These are phyloP conservation scores for Lasioglossum malachurum DNA, from an alignment of 2,888 invertebrate genomes.

Conservation along the genomic window DNA sequence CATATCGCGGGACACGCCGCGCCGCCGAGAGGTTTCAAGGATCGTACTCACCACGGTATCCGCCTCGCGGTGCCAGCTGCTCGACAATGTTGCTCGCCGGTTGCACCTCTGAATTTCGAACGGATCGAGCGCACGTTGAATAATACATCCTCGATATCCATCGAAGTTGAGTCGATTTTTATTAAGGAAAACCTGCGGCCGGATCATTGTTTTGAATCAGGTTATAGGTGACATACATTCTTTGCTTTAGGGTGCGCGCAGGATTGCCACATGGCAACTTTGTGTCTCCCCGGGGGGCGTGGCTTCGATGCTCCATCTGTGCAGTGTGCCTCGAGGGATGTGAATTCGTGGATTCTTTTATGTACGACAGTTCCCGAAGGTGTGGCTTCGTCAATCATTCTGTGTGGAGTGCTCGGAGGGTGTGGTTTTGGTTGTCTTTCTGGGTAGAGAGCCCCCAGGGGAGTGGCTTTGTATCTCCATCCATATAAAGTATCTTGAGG, in stretches of 20 bases:
- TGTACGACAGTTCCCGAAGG: background rate
- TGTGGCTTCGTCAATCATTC: background rate
- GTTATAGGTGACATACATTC: background rate
- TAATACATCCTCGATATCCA: conserved; percentile 48
- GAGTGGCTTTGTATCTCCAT: background rate
- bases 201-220: background rate
- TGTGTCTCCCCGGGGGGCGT: background rate
- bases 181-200: background rate
- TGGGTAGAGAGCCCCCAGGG: background rate
- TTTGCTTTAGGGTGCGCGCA: background rate
- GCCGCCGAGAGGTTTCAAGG: conserved; percentile 16
- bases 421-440: background rate
- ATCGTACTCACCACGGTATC: conserved; percentile 20
- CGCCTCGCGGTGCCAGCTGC: conserved; percentile 16
- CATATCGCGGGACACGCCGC: conserved; percentile 40
- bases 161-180: background rate
- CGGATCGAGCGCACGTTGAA: conserved; percentile 43
- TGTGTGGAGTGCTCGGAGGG: background rate
- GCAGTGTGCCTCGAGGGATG: background rate
- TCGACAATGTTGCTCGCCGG: conserved; percentile 13
- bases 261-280: background rate
- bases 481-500: background rate
- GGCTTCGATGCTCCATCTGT: background rate
- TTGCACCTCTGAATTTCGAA: conserved; percentile 46
- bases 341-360: background rate